A percentile compares a stretch with the other conserved stretches of the same genome.
Evolutionary conservation across 2,888 invertebrate genomes (phyloP).

Genomic region (Hypsopygia costalis): DNA sequence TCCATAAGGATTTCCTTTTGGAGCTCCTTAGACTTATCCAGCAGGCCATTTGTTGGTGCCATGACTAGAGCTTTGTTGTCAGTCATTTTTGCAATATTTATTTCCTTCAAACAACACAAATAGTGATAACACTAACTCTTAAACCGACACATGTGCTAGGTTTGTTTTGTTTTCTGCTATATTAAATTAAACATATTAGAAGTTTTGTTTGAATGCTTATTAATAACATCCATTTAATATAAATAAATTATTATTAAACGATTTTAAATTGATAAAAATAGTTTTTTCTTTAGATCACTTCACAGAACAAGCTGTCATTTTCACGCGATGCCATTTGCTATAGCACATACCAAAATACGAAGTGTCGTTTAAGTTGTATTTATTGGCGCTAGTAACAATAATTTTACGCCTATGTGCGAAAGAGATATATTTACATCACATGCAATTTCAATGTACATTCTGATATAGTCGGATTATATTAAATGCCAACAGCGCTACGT

Average conservation of each 20-base stretch:
- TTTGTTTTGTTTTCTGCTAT: slow-evolving; percentile 20
- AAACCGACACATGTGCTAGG: slow-evolving; percentile 43
- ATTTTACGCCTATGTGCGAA: background rate
- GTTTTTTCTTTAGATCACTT: slow-evolving; percentile 21
- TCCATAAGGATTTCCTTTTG: slow-evolving; percentile 96
- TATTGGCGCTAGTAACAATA: slow-evolving; percentile 16
- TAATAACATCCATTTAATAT: slow-evolving; percentile 1
- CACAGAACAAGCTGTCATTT: slow-evolving; percentile 41
- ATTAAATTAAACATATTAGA: background rate
- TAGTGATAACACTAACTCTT: slow-evolving; percentile 35
- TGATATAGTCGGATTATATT: slow-evolving; percentile 5
- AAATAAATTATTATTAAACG: slow-evolving; percentile 10
- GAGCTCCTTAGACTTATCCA: slow-evolving; percentile 72
- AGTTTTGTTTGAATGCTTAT: slow-evolving; percentile 4
- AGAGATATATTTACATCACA: background rate
- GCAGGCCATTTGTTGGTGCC: slow-evolving; percentile 49
- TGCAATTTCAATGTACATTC: too few relatives aligned
- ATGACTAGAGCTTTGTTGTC: slow-evolving; percentile 53
- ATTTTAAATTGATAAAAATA: slow-evolving; percentile 17
- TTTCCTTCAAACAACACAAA: slow-evolving; percentile 29
- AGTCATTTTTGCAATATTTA: slow-evolving; percentile 39
- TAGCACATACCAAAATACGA: slow-evolving; percentile 19
- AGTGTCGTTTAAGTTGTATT: background rate
- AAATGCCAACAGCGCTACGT: slow-evolving; percentile 18
- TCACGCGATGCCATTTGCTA: slow-evolving; percentile 53